These are phyloP conservation scores for Ciconia boyciana DNA, from an alignment of 2,113 vertebrate genomes.

Conservation along the genomic window DNA sequence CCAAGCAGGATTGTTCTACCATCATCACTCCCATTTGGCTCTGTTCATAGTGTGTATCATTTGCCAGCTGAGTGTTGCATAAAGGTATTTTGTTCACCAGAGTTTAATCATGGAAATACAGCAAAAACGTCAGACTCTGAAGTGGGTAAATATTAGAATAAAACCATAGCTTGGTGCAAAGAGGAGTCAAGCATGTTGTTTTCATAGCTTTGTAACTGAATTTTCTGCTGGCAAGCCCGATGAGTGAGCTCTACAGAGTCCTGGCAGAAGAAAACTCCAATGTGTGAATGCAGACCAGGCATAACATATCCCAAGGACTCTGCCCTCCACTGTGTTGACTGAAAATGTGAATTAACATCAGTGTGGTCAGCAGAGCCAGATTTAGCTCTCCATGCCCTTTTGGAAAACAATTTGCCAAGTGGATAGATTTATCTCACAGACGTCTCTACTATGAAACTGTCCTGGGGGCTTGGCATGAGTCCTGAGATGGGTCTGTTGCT, in stretches of 20 bases:
- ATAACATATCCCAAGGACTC: background rate
- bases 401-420: background rate
- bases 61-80: background rate
- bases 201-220: background rate
- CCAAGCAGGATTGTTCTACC: background rate
- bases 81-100: background rate
- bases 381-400: background rate
- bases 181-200: background rate
- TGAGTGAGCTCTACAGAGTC: background rate
- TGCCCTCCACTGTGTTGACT: background rate
- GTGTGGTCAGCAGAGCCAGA: background rate
- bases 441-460: background rate
- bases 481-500: background rate
- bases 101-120: background rate
- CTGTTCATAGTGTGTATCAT: background rate
- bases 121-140: background rate
- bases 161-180: background rate
- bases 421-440: background rate
- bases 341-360: background rate
- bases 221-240: background rate
- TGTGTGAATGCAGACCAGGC: background rate
- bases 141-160: background rate
- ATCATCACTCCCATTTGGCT: background rate
- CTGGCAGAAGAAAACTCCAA: background rate
- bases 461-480: background rate